These are phyloP conservation scores for Andrena dorsata DNA, from an alignment of 2,888 invertebrate species.

Conservation along the genomic window DNA sequence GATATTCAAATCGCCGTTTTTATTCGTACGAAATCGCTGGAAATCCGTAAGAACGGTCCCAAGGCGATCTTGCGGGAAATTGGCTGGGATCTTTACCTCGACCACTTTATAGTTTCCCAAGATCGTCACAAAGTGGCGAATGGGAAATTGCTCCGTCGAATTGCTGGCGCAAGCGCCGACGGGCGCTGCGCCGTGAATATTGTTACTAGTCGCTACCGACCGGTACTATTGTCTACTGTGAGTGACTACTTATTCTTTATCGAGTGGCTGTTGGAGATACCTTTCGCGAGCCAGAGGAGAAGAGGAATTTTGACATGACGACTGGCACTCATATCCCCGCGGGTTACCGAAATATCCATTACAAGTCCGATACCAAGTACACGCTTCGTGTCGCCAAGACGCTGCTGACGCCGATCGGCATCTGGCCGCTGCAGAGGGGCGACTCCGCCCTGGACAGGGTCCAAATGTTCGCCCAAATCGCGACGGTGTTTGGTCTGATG, in stretches of 20 bases:
- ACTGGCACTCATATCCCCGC: neutral
- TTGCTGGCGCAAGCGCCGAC: conserved; percentile 51
- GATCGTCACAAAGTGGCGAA: neutral
- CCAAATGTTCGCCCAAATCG: conserved; percentile 68
- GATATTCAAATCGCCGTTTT: neutral
- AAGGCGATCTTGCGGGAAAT: neutral
- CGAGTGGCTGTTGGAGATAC: neutral
- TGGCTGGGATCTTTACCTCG: neutral
- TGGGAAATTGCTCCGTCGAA: conserved; percentile 6
- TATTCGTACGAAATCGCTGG: neutral
- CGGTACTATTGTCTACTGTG: too few species aligned
- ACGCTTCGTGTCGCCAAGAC: conserved; percentile 75
- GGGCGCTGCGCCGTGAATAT: too few species aligned
- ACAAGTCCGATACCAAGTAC: conserved; percentile 74
- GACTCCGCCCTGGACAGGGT: conserved; percentile 60
- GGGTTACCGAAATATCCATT: conserved; percentile 66
- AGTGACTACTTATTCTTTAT: too few species aligned
- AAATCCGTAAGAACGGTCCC: neutral
- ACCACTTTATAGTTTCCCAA: neutral
- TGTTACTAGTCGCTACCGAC: neutral
- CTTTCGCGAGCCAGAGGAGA: neutral
- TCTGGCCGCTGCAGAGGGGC: conserved; percentile 79
- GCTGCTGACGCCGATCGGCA: conserved; percentile 78
- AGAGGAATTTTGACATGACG: neutral
- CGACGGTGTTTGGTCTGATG: conserved; percentile 76